phyloP scores from a whole-genome alignment of 37 sponge, comb jelly and placozoan species.

The Beroe ovata region DNA sequence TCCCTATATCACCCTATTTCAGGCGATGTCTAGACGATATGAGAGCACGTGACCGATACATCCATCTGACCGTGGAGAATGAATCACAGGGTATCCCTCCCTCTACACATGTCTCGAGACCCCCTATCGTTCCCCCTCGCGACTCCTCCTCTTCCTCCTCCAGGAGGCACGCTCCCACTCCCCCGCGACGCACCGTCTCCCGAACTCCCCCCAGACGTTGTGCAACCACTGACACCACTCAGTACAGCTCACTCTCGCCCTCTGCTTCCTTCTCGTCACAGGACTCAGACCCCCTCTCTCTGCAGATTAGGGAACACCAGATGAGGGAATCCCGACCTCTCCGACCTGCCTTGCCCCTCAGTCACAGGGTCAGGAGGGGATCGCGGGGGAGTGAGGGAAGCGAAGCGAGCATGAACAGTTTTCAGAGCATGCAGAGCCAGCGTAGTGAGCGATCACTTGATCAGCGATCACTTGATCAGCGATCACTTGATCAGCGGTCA shows the following conservation, averaged over 20 bases:
- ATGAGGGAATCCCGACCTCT: conserved; percentile 60
- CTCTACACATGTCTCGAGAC: not conserved
- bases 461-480: conserved; percentile 27
- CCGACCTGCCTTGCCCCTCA: conserved; percentile 35
- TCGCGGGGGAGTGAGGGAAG: not conserved
- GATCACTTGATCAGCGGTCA: not conserved
- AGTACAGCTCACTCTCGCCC: conserved; percentile 63
- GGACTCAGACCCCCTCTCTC: conserved; percentile 49
- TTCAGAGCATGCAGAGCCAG: not conserved
- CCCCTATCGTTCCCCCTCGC: conserved; percentile 33
- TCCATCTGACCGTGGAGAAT: conserved; percentile 30
- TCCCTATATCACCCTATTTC: too few species aligned
- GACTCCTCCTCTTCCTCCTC: not conserved
- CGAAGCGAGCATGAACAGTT: conserved; percentile 22
- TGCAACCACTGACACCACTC: not conserved
- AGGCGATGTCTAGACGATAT: conserved; percentile 63
- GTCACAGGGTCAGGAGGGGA: not conserved
- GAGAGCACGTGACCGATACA: conserved; percentile 1
- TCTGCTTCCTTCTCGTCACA: conserved; percentile 31
- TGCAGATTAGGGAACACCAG: conserved; percentile 31
- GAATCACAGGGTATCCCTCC: not conserved
- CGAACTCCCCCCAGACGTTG: conserved; percentile 33
- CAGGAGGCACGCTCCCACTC: not conserved
- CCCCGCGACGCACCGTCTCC: conserved; percentile 66
- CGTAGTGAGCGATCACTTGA: conserved; percentile 17